Evolutionary conservation across 2,797 vertebrate species (phyloP).

Genomic region (Oreochromis mossambicus): DNA sequence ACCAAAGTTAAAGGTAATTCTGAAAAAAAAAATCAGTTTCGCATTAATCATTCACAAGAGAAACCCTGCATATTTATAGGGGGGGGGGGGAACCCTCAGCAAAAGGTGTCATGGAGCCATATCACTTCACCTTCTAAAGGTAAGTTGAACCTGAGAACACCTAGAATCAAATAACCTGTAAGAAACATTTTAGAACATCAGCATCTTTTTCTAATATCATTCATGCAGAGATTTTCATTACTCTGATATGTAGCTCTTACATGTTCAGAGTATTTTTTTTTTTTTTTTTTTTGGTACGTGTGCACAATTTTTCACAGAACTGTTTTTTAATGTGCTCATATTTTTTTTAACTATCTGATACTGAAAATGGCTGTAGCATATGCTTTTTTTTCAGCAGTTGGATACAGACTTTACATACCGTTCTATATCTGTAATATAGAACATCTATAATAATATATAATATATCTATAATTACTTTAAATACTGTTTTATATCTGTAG

Average conservation of each 20-base stretch:
- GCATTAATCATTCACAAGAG: neutral
- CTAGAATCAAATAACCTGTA: neutral
- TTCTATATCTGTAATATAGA: neutral
- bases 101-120: neutral
- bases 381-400: neutral
- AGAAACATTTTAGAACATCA: neutral
- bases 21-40: neutral
- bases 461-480: neutral
- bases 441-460: neutral
- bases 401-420: neutral
- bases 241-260: neutral
- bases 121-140: neutral
- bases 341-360: neutral
- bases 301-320: neutral
- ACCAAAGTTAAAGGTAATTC: neutral
- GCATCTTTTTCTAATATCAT: neutral
- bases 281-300: fast-evolving
- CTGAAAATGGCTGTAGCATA: neutral
- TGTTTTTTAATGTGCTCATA: neutral
- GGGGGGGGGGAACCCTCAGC: fast-evolving
- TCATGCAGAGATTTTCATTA: neutral
- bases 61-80: neutral
- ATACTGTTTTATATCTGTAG: neutral
- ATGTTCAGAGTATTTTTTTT: neutral
- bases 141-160: neutral